Conservation (phyloP, 2,113 vertebrate species). For the Melanocharis versteri region DNA sequence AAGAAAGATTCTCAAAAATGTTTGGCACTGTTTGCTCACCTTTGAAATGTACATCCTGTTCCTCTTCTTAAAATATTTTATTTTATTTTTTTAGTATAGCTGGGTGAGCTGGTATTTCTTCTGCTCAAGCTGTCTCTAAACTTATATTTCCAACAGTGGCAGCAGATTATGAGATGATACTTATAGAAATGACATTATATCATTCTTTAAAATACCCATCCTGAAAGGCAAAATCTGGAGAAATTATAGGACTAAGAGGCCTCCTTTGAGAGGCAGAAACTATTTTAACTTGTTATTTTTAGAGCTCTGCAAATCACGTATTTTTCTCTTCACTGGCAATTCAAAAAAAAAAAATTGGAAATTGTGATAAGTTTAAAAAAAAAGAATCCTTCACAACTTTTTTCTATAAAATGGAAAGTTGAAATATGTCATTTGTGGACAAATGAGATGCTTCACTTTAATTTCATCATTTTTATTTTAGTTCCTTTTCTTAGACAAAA, state of each 20-base stretch:
- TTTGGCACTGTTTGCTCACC: constrained; percentile 24
- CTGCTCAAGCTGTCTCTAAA: constrained; percentile 42
- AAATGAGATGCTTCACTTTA: constrained; percentile 45
- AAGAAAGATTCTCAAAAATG: neutral
- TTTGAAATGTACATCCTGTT: neutral
- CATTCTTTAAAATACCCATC: constrained; percentile 52
- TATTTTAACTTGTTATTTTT: constrained; percentile 66
- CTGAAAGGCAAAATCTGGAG: constrained; percentile 62
- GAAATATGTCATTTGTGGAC: constrained; percentile 44
- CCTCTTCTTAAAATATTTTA: neutral
- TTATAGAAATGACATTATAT: constrained; percentile 60
- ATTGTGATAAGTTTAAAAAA: constrained; percentile 32
- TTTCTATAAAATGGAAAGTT: constrained; percentile 19
- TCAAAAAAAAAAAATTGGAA: constrained; percentile 39
- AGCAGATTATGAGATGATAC: constrained; percentile 20
- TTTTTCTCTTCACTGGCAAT: constrained; percentile 58
- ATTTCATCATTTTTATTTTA: neutral
- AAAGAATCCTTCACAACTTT: constrained; percentile 34
- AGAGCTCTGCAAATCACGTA: constrained; percentile 57
- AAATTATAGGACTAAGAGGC: constrained; percentile 58
- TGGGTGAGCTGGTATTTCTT: constrained; percentile 26
- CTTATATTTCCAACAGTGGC: constrained; percentile 21
- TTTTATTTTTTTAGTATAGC: neutral
- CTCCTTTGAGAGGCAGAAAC: constrained; percentile 59
- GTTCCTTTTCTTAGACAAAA: neutral